phyloP scores from a whole-genome alignment of 2,113 vertebrate genomes.

The Vicugna pacos region DNA sequence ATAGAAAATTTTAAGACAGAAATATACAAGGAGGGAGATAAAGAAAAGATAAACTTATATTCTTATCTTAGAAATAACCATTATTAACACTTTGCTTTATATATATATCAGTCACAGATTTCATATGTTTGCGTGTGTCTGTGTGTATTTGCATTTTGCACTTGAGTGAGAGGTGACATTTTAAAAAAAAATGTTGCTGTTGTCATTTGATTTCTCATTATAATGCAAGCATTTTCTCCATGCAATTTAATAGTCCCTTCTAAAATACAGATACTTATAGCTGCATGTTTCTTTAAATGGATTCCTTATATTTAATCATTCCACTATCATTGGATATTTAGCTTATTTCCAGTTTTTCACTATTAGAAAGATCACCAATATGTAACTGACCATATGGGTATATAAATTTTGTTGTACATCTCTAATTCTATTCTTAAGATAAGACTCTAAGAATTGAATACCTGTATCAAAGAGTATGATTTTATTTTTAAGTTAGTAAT shows the following conservation, averaged over 20 bases:
- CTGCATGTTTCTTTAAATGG: not conserved
- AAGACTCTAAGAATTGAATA: not conserved
- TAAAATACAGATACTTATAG: not conserved
- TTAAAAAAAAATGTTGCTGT: not conserved
- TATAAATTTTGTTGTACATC: not conserved
- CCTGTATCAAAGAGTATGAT: not conserved
- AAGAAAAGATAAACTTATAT: not conserved
- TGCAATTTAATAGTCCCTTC: not conserved
- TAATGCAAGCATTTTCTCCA: not conserved
- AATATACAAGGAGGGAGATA: not conserved
- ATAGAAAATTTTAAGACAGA: not conserved
- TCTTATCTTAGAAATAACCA: not conserved
- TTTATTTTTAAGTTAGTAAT: conserved; percentile 3
- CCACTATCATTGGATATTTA: not conserved
- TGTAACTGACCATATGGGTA: not conserved
- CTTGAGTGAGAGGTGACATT: not conserved
- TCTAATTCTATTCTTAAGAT: not conserved
- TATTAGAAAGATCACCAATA: not conserved
- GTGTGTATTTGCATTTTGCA: not conserved
- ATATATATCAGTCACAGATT: not conserved
- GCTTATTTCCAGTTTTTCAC: not conserved
- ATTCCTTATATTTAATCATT: not conserved
- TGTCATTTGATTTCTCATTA: not conserved
- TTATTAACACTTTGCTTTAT: not conserved
- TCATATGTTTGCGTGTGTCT: not conserved